Evolutionary conservation across 2,113 vertebrate species (phyloP), one percentile per base, ranked within the genome.

Genomic region (Dromas ardeola): DNA sequence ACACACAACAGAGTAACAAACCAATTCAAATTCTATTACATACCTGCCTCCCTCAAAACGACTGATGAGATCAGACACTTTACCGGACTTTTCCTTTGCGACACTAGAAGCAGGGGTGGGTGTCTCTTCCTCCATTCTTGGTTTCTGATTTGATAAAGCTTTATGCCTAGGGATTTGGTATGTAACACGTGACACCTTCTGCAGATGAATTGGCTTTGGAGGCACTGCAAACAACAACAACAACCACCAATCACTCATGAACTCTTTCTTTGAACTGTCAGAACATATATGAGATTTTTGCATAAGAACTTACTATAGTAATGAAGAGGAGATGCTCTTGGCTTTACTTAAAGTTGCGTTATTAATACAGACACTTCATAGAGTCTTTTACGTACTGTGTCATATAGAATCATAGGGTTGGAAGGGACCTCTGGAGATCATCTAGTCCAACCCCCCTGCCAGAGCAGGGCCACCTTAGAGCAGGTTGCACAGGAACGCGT

Each of bases 11-110:
- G 40, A 42, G 15, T 43, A 42, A 86, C 14, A 81, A 91, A 79
- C 4, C 26, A 69, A 15, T 23, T 32, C 36, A 58, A 79, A n/a
- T 17, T 49, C 52, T 26, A 1, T 63, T 36, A 88, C 95, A n/a
- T 98, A 99, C 99, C 99, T 99, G 98, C 98, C 98, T 97, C 98
- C 99, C 97, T 99, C 99, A 97, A 99, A 99, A 92, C 95, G 99
- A 95, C 98, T 99, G 98, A 99, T 99, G 98, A 99, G 99, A 97
- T 99, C 98, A 29, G 98, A 99, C 81, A 99, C 99, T 97, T 99
- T 99, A 95, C 98, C 98, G 78, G 97, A 81, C 97, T 99, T 99
- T 32, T 99, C 98, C 93, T 98, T 98, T 71, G 97, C 19, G 20
- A 97, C 87, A 94, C 96, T 85, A 77, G 98, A 89, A 93, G 96